Evolutionary conservation across 2,113 vertebrate species (phyloP), one percentile per base, ranked within the genome.

Genomic region (Narcine bancroftii): DNA sequence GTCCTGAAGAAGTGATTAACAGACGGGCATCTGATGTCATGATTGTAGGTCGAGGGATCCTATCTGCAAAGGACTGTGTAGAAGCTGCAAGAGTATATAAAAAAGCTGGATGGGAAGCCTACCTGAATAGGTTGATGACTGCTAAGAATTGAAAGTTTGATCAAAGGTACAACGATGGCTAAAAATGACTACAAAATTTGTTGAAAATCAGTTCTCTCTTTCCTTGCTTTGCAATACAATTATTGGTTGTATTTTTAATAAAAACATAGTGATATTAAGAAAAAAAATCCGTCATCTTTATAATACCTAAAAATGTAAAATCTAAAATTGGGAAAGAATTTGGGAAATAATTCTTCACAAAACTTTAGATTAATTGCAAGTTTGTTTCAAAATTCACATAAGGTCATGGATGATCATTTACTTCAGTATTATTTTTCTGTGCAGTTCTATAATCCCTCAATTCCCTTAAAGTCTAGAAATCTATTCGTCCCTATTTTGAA

Each of bases 41-140:
- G 94, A 98, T 99, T 15, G 98, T 99, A 42, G 99, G 99, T 92
- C 97, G 98, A 42, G 99, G 98, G 19, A 97, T 99, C 92, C 92
- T 98, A 93, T 94, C 95, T 24, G 96, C 96, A 0, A 42, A 96
- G 3, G 95, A 97, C 94, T 95, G 60, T 72, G 93, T 94, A 89
- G 94, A 95, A 63, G 96, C 97, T 47, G 97, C 98, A 0, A 97
- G 98, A 94, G 95, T 93, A 10, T 99, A 99, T 95, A 96, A 96
- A 92, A 96, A 95, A 79, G 95, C 95, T 0, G 98, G 97, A 0
- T 99, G 99, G 98, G 96, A 97, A 89, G 97, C 97, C 33, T 99
- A 99, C 92, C 0, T 94, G 29, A 96, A 94, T 93, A 96, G 97
- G 93, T 94, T 97, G 63, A 36, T 92, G 45, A 33, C 39, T 69